A percentile compares a stretch with the other conserved stretches of the same genome.
Evolutionary conservation across 2,888 invertebrate species (phyloP).

Genomic region (Chironomus riparius): DNA sequence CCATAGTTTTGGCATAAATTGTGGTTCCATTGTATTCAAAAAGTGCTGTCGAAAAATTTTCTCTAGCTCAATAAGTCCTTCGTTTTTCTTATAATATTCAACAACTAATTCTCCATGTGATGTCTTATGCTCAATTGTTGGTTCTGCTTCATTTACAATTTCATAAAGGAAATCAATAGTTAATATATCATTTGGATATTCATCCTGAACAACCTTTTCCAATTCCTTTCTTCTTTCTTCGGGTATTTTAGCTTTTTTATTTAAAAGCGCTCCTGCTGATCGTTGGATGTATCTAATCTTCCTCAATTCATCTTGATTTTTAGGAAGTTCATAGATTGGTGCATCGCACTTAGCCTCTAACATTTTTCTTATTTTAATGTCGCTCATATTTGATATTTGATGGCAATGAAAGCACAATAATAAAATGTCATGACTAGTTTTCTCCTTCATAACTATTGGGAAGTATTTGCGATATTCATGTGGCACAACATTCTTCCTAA

Average conservation of each 20-base stretch:
- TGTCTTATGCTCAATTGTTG: constrained; percentile 46
- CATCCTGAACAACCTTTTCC: constrained; percentile 33
- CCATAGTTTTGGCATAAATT: constrained; percentile 64
- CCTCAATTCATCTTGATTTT: constrained; percentile 40
- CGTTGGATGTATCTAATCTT: constrained; percentile 47
- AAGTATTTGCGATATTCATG: constrained; percentile 71
- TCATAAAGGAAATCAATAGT: background rate
- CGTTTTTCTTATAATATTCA: constrained; percentile 46
- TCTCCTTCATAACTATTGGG: constrained; percentile 66
- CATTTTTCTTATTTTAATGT: constrained; percentile 49
- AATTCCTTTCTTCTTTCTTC: constrained; percentile 44
- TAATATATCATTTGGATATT: background rate
- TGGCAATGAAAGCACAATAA: constrained; percentile 65
- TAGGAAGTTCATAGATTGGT: constrained; percentile 45
- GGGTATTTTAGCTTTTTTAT: constrained; percentile 46
- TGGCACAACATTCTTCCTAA: constrained; percentile 73
- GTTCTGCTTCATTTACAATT: background rate
- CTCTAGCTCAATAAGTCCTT: constrained; percentile 59
- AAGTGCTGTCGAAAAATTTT: constrained; percentile 69
- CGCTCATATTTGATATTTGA: constrained; percentile 55
- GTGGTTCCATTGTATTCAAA: constrained; percentile 59
- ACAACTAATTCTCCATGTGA: constrained; percentile 53
- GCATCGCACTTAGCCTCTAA: constrained; percentile 55
- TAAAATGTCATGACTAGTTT: constrained; percentile 71
- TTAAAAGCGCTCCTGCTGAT: constrained; percentile 50